Base-by-base conservation (phyloP, 1,140 invertebrate species). In the Neodiprion fabricii region DNA sequence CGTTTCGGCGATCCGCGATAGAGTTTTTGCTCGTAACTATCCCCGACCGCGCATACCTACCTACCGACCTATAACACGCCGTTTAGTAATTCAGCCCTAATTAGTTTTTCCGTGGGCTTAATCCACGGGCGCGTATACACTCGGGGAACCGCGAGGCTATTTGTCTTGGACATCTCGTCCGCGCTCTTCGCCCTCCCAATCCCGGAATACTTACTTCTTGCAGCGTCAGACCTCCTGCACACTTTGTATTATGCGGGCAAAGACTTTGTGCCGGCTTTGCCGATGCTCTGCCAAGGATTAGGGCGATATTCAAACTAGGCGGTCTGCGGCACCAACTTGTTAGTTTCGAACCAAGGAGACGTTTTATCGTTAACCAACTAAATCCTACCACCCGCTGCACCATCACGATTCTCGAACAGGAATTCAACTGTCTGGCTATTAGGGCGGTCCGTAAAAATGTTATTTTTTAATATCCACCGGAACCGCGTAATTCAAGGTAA, bases 271-370 rank as follows among this genome's bases (percentile, higher is more conserved):
- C 53, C 28, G 28, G 28, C 28, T 40, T 40, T 40, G 28, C 12
- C 68, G 68, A 65, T 14, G 61, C 61, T 7, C 53, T 11, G 9
- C 50, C 8, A n/a, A n/a, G 72, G 75, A 75, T 75, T 73, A 75
- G 72, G 71, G 67, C 67, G 75, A 75, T 75, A 72, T 75, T 75
- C 47, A 73, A 75, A 72, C 61, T 48, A 68, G 75, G 65, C 28
- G 65, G 67, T 40, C 48, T 0, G 48, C 14, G 14, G 40, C 28
- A 23, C 48, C 70, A 7, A 14, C 70, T 23, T 48, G 70, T 61
- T 12, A 14, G 5, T 17, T 61, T 61, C n/a, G 5, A 40, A 40
- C 28, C 68, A 17, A 9, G 28, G 48, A 71, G 70, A 71, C 47
- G 47, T 71, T 50, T 49, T 8, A 71, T 48, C 23, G 70, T 14